Base-by-base conservation (phyloP, 92 coral and sea anemone species). In the Parazoanthus swiftii region DNA sequence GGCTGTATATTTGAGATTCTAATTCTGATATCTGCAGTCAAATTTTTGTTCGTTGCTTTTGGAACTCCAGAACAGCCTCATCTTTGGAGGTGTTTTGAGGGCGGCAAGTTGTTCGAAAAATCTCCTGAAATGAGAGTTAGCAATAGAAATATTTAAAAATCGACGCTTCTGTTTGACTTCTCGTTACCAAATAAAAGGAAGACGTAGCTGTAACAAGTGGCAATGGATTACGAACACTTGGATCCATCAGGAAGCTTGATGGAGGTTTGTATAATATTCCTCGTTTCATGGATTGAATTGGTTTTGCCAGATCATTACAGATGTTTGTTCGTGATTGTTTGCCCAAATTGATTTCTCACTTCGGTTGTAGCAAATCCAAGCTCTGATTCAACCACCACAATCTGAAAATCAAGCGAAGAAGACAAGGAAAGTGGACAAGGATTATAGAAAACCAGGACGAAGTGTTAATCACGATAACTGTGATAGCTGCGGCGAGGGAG, bases 401-500 rank as follows among this genome's bases (percentile, higher is more conserved):
- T 94, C 98, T 15, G 99, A 92, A 42, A 90, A 88, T 29, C 85
- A 91, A 8, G 91, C 91, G 14, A 95, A 90, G 78, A 94, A 91
- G 88, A 79, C 93, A 1, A 90, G 91, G 77, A 95, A 92, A 91
- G 91, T 89, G 0, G 99, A 97, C 89, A 97, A 97, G 74, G 99
- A 97, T 71, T 90, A 92, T 20, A 92, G 99, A 25, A 93, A 93
- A 77, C 94, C 89, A 26, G 99, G 99, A 82, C 91, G 99, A 25
- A 89, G 94, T 78, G 94, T 97, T 36, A 97, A 97, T 88, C 98
- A 97, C 91, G 99, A 97, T 84, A 91, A 91, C 85, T 97, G 99
- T 35, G 99, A 97, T 88, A 97, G 99, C 71, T 97, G 99, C 89
- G 99, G 99, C 43, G 99, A 97, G 81, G 99, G 99, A 75, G 99